phyloP scores from a whole-genome alignment of 1,140 invertebrate genomes.

The Trissolcus basalis region DNA sequence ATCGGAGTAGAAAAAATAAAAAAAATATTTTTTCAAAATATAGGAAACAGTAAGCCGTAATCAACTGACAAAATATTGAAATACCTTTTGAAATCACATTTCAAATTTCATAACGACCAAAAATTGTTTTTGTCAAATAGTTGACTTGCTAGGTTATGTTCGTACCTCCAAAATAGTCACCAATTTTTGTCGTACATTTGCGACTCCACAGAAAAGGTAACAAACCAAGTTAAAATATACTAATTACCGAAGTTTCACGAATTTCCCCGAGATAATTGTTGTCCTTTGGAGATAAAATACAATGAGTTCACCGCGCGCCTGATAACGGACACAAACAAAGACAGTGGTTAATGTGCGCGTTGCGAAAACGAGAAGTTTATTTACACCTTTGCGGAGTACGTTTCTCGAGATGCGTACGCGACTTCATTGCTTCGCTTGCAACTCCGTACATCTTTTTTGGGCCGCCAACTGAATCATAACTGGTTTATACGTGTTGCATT shows the following conservation, averaged over 20 bases:
- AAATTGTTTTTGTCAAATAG: no score
- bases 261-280: conserved; percentile 34
- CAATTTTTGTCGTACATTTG: no score
- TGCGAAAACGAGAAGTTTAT: conserved; percentile 27
- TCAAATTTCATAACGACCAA: no score
- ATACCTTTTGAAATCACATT: no score
- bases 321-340: conserved; percentile 7
- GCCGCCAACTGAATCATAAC: conserved; percentile 32
- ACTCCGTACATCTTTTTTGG: conserved; percentile 21
- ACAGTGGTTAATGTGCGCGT: neutral
- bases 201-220: no score
- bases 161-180: no score
- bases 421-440: conserved; percentile 30
- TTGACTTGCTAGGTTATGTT: no score
- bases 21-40: no score
- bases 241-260: neutral
- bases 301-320: conserved; percentile 9
- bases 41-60: no score
- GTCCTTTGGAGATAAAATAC: conserved; percentile 2
- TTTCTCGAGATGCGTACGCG: conserved; percentile 11
- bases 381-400: conserved; percentile 23
- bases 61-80: no score
- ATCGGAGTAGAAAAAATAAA: no score
- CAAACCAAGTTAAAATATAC: no score
- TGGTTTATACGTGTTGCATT: conserved; percentile 19